Conservation (phyloP, 1,140 invertebrate species). For the Aphis craccivora region DNA sequence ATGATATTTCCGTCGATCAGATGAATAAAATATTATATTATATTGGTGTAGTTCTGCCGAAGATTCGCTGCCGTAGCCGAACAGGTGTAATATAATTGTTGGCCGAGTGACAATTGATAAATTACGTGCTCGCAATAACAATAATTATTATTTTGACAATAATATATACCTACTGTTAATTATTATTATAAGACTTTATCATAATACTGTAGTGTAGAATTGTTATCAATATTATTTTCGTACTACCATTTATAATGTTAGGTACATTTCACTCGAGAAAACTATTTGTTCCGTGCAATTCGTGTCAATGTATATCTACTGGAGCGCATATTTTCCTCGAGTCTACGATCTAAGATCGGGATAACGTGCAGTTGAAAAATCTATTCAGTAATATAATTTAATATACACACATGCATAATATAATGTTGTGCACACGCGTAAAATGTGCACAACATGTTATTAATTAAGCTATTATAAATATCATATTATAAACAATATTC, state of each 20-base stretch:
- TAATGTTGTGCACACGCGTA: background rate
- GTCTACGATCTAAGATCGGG: background rate
- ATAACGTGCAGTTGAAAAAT: background rate
- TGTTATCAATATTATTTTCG: too few species aligned
- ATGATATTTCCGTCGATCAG: background rate
- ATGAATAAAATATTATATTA: background rate
- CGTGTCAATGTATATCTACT: constrained; percentile 3
- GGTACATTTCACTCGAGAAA: background rate
- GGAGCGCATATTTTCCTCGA: background rate
- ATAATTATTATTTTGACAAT: background rate
- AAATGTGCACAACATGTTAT: too few species aligned
- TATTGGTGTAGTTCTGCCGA: background rate
- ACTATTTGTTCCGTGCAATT: constrained; percentile 32
- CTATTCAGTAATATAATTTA: background rate
- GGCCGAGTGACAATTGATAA: background rate
- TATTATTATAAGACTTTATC: background rate
- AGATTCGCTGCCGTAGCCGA: background rate
- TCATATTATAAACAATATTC: too few species aligned
- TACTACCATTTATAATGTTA: background rate
- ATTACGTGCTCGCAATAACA: background rate
- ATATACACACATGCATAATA: too few species aligned
- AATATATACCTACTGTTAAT: background rate
- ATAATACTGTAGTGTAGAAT: background rate
- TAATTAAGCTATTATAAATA: too few species aligned
- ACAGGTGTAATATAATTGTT: background rate